Evolutionary conservation across 2,888 invertebrate species (phyloP).

Genomic region (Euzetes globulus): DNA sequence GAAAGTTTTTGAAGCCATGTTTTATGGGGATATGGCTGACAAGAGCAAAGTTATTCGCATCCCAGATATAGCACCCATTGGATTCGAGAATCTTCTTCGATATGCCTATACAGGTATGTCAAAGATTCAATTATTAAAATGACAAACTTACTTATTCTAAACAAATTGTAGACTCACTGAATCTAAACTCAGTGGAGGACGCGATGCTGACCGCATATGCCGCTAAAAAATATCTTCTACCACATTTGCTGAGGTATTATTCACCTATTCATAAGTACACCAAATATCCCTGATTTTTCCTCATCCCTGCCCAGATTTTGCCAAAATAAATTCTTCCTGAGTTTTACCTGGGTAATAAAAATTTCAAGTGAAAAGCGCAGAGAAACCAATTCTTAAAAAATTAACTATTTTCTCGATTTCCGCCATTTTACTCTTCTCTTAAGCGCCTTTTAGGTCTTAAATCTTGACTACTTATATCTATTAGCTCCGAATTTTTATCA

Average conservation of each 20-base stretch:
- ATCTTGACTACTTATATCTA: no score
- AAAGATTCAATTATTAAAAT: background rate
- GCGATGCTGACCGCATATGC: constrained; percentile 44
- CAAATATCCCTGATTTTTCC: no score
- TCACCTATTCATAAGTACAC: no score
- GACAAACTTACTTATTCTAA: background rate
- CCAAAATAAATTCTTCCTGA: no score
- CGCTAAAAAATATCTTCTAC: constrained; percentile 43
- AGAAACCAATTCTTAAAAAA: no score
- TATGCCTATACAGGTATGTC: constrained; percentile 42
- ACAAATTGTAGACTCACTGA: constrained; percentile 39
- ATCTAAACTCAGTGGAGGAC: constrained; percentile 42
- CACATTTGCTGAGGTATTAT: constrained; percentile 40
- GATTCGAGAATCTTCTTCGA: constrained; percentile 43
- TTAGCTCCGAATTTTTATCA: no score
- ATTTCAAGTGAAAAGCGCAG: no score
- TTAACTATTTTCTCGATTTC: no score
- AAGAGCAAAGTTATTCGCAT: constrained; percentile 43
- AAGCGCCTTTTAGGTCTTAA: no score
- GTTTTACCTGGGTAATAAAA: no score
- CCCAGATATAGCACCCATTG: constrained; percentile 43
- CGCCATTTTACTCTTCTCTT: no score
- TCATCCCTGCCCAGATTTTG: no score
- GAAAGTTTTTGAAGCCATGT: constrained; percentile 43
- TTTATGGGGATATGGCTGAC: constrained; percentile 44